A percentile compares a stretch with the other conserved stretches of the same genome.
phyloP scores from a whole-genome alignment of 2,113 vertebrate species.

The Zapornia atra region DNA sequence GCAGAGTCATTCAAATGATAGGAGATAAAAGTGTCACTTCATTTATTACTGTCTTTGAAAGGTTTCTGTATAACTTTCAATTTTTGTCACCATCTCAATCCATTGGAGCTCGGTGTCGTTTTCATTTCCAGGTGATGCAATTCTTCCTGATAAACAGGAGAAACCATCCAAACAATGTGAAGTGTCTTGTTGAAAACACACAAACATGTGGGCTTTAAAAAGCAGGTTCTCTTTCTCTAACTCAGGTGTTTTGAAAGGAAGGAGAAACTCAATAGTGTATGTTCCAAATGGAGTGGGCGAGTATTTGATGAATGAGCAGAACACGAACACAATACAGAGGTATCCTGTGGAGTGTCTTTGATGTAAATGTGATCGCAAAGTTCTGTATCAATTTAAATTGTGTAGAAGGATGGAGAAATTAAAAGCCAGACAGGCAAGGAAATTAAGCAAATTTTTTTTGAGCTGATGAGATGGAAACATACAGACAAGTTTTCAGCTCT shows the following conservation, averaged over 20 bases:
- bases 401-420: neutral
- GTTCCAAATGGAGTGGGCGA: neutral
- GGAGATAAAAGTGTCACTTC: neutral
- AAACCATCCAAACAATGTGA: neutral
- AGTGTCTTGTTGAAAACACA: neutral
- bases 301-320: slow-evolving; percentile 23
- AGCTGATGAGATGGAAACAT: neutral
- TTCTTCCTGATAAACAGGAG: neutral
- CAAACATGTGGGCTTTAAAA: neutral
- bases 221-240: neutral
- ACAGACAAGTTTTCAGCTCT: neutral
- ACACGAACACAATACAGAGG: neutral
- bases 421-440: neutral
- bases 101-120: neutral
- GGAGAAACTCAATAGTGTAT: neutral
- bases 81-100: neutral
- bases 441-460: neutral
- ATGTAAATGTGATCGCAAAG: slow-evolving; percentile 9
- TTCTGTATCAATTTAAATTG: neutral
- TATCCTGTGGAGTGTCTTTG: neutral
- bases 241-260: slow-evolving; percentile 11
- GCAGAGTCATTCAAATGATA: neutral
- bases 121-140: neutral
- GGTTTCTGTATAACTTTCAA: neutral
- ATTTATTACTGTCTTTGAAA: neutral